These are phyloP conservation scores for Saturnia pavonia DNA, from an alignment of 2,888 invertebrate species.

Conservation along the genomic window DNA sequence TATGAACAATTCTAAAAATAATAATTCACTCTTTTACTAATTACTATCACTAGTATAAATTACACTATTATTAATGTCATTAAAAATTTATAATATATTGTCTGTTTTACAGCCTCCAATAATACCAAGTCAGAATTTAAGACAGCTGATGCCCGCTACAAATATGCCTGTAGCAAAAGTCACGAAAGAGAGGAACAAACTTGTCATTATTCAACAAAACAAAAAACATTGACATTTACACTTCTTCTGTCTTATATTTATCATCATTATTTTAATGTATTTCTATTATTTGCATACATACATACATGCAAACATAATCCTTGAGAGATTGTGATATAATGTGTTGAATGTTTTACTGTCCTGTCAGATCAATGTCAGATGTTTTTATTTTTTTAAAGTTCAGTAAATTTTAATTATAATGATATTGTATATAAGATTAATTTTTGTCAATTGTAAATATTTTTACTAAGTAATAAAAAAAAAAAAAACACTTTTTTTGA, in stretches of 20 bases:
- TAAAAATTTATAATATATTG: background rate
- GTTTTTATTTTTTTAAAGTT: background rate
- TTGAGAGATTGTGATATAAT: background rate
- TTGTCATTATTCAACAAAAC: conserved; percentile 88
- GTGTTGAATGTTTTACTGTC: background rate
- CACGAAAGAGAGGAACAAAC: conserved; percentile 91
- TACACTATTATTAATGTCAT: too few species aligned
- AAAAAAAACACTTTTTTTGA: background rate
- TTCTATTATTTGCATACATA: conserved; percentile 13
- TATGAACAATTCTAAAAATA: conserved; percentile 13
- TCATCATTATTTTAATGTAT: conserved; percentile 31
- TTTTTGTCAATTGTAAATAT: background rate
- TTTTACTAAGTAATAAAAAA: background rate
- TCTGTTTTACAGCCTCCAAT: conserved; percentile 65
- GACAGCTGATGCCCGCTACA: conserved; percentile 85
- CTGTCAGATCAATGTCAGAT: background rate
- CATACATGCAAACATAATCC: background rate
- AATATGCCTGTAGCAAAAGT: conserved; percentile 88
- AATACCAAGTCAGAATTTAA: conserved; percentile 85
- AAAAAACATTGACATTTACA: conserved; percentile 71
- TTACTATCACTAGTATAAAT: too few species aligned
- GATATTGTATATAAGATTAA: background rate
- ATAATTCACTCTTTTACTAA: too few species aligned
- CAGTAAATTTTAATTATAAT: background rate
- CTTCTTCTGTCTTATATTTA: conserved; percentile 37